Evolutionary conservation across 2,888 invertebrate species (phyloP), one percentile per base, ranked within the genome.

Genomic region (Hydroisotoma schaefferi): DNA sequence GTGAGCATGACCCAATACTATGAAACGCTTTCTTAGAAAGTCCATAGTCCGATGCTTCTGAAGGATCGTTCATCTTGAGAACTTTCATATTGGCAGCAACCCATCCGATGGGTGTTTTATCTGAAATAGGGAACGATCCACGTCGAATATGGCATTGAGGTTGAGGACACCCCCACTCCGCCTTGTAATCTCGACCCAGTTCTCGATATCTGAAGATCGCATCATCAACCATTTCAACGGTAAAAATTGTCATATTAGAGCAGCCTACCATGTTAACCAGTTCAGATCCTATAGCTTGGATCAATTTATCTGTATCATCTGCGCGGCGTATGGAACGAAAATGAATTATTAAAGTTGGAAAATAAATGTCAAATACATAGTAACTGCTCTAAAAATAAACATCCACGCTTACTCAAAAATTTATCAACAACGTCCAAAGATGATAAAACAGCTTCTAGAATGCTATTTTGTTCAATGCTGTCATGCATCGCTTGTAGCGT

Each of bases 311-410:
- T 6, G 22, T 22, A 25, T 47, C 25, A 8, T 56, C 51, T 55
- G 55, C 33, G 52, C 55, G 55, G 55, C 47, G 58, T 59, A 55
- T 48, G 51, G 27, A 55, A 38, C 48, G 49, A 52, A 59, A 23
- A 51, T 38, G 37, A 57, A 38, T 61, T 15, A 56, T 23, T 46
- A 23, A 23, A 23, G 22, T 3, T 47, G 1, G 37, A 56, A 52
- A 51, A 55, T 54, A 47, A 57, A n/a, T 18, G 56, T 5, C 20
- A 43, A 43, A 43, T 18, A 43, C 6, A 8, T 20, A 43, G 18
- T n/a, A 20, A 20, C 18, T 8, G 25, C 8, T 47, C n/a, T 23
- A 25, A 25, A 47, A 47, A 25, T 43, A 10, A 6, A 6, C 6
- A 43, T 33, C 15, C 8, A 43, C 6, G 40, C n/a, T 6, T 37